phyloP scores from a whole-genome alignment of 2,113 vertebrate genomes.

The Gavia stellata region DNA sequence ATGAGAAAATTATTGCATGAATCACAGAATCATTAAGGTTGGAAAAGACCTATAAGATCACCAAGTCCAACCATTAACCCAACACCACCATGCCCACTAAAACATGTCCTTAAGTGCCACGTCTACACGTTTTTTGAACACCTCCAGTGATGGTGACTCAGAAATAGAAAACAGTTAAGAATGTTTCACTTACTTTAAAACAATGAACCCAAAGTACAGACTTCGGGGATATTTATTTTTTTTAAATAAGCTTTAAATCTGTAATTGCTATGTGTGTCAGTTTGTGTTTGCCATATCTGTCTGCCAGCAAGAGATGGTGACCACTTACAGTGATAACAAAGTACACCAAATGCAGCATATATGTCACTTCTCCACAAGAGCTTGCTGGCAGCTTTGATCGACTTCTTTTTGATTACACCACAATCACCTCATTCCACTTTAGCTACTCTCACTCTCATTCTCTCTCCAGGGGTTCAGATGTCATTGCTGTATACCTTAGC shows the following conservation, averaged over 20 bases:
- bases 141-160: too few relatives aligned
- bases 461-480: constrained; percentile 72
- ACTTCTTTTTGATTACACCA: constrained; percentile 71
- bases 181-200: not conserved
- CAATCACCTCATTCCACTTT: constrained; percentile 74
- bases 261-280: not conserved
- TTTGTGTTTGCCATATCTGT: not conserved
- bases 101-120: too few relatives aligned
- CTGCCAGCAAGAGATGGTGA: constrained; percentile 49
- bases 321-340: constrained; percentile 51
- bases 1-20: not conserved
- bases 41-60: too few relatives aligned
- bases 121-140: too few relatives aligned
- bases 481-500: constrained; percentile 68
- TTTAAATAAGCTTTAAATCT: not conserved
- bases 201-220: not conserved
- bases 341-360: constrained; percentile 45
- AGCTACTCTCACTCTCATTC: constrained; percentile 61
- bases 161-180: not conserved
- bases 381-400: constrained; percentile 68
- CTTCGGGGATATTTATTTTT: not conserved
- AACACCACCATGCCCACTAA: too few relatives aligned
- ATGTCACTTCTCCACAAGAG: constrained; percentile 59
- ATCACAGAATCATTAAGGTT: too few relatives aligned
- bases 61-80: too few relatives aligned